These are phyloP conservation scores for Micromys minutus DNA, from an alignment of 2,113 vertebrate genomes.

Conservation along the genomic window DNA sequence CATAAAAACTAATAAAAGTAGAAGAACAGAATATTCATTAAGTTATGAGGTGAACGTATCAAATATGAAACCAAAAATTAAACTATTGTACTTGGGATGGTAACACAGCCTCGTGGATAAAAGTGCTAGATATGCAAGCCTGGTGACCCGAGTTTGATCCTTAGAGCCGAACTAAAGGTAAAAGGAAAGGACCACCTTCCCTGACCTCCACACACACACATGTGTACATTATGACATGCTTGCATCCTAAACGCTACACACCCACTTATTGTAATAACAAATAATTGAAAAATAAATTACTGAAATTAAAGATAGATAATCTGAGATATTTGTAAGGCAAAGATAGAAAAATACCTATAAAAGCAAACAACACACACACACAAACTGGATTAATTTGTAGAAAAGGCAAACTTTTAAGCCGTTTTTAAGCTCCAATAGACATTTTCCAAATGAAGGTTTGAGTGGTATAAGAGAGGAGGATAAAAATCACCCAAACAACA, in stretches of 20 bases:
- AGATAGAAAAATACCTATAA: neutral
- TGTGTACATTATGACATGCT: too few relatives aligned
- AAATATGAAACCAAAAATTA: neutral
- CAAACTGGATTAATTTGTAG: neutral
- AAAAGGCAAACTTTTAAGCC: neutral
- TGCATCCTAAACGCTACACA: neutral
- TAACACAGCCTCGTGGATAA: neutral
- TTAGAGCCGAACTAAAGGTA: neutral
- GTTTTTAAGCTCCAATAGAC: neutral
- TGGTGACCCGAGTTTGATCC: neutral
- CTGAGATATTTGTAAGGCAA: neutral
- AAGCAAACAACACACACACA: neutral
- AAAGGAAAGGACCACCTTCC: neutral
- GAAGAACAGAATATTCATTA: neutral
- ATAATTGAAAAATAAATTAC: neutral
- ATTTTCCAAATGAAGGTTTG: slow-evolving; percentile 23
- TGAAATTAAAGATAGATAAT: neutral
- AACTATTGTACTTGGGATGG: too few relatives aligned
- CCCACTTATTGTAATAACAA: neutral
- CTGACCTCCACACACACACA: neutral
- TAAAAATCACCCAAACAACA: neutral
- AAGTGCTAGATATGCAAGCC: too few relatives aligned
- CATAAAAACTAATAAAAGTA: neutral
- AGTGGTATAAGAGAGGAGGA: neutral
- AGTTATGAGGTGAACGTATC: neutral